Conservation (phyloP, 2,797 vertebrate genomes). For the Enteromius mattozi region DNA sequence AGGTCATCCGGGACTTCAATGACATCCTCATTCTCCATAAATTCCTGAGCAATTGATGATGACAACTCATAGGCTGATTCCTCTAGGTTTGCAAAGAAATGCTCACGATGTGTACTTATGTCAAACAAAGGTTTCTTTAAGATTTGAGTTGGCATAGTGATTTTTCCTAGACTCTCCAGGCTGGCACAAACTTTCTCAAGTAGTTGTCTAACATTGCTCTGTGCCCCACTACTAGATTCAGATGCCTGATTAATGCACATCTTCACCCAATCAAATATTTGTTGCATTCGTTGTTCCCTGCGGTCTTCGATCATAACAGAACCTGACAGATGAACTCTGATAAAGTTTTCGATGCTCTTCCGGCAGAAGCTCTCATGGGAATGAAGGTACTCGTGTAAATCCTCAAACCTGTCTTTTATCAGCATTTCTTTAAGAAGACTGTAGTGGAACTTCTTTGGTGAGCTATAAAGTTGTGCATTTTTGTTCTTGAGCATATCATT, state of each 20-base stretch:
- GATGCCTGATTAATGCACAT: constrained; percentile 65
- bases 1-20: constrained; percentile 65
- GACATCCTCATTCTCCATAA: constrained; percentile 61
- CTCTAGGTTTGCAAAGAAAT: constrained; percentile 70
- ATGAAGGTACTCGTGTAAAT: constrained; percentile 70
- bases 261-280: constrained; percentile 70
- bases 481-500: constrained; percentile 66
- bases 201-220: constrained; percentile 68
- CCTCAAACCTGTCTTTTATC: constrained; percentile 72
- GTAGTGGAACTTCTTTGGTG: constrained; percentile 68
- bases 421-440: constrained; percentile 72
- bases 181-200: constrained; percentile 71
- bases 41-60: constrained; percentile 65
- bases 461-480: constrained; percentile 61
- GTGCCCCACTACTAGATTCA: constrained; percentile 55
- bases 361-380: constrained; percentile 67
- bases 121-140: constrained; percentile 72
- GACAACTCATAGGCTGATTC: constrained; percentile 67
- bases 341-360: constrained; percentile 67
- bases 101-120: constrained; percentile 68
- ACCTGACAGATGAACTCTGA: constrained; percentile 65
- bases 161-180: constrained; percentile 67
- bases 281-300: constrained; percentile 69
- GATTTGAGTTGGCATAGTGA: constrained; percentile 61
- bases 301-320: constrained; percentile 60